phyloP scores from a whole-genome alignment of 2,113 vertebrate genomes.

The Chascanopsetta lugubris region DNA sequence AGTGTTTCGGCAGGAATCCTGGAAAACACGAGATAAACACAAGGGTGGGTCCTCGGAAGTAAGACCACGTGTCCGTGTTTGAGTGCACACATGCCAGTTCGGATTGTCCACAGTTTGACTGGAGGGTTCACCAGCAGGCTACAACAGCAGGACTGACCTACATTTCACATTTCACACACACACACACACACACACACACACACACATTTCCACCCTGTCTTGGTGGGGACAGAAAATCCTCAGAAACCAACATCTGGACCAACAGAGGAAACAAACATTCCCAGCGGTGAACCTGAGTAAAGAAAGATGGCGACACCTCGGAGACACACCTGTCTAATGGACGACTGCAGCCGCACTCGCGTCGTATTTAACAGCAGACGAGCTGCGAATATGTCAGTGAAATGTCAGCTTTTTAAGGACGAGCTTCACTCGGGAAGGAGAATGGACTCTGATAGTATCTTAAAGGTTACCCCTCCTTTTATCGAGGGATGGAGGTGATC shows the following conservation, averaged over 20 bases:
- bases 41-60: background rate
- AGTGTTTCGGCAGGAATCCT: background rate
- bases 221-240: conserved; percentile 21
- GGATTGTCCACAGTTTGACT: conserved; percentile 55
- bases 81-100: conserved; percentile 39
- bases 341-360: conserved; percentile 14
- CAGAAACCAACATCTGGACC: conserved; percentile 29
- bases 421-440: background rate
- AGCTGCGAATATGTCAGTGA: background rate
- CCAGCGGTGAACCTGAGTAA: conserved; percentile 1
- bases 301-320: conserved; percentile 1
- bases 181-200: conserved; percentile 19
- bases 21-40: conserved; percentile 11
- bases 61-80: conserved; percentile 3
- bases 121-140: conserved; percentile 66
- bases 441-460: too few relatives aligned
- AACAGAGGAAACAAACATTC: conserved; percentile 21
- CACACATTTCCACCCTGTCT: conserved; percentile 7
- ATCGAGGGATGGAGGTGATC: too few relatives aligned
- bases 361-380: conserved; percentile 13
- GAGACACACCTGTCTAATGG: conserved; percentile 16
- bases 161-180: conserved; percentile 66
- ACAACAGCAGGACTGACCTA: conserved; percentile 77
- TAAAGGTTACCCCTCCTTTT: too few relatives aligned
- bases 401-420: too few relatives aligned